phyloP scores from a whole-genome alignment of 2,888 invertebrate genomes.

The Andrena trimmerana region DNA sequence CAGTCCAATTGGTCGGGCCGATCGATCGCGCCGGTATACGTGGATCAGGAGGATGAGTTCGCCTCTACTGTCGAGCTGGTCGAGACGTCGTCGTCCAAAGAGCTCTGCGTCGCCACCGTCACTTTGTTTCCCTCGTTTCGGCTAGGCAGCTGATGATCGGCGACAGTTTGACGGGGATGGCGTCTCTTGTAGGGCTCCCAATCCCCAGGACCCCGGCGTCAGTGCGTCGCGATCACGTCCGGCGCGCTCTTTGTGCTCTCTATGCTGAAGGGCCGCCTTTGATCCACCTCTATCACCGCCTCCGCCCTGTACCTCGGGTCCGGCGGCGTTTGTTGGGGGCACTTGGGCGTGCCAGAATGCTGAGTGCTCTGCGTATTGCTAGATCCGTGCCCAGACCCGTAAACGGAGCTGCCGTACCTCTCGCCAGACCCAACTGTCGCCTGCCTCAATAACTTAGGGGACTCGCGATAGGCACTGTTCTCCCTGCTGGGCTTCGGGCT shows the following conservation, averaged over 20 bases:
- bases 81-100: constrained; percentile 80
- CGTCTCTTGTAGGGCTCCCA: constrained; percentile 88
- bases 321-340: constrained; percentile 51
- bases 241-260: constrained; percentile 96
- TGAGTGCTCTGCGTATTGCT: constrained; percentile 73
- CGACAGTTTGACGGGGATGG: constrained; percentile 85
- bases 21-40: constrained; percentile 62
- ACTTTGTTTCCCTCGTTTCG: constrained; percentile 61
- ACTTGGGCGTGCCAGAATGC: constrained; percentile 74
- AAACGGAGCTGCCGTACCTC: constrained; percentile 79
- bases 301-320: constrained; percentile 87
- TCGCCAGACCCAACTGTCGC: constrained; percentile 79
- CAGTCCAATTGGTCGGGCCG: constrained; percentile 37
- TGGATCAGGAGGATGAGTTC: constrained; percentile 80
- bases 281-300: constrained; percentile 88
- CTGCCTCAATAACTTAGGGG: constrained; percentile 67
- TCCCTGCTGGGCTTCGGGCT: constrained; percentile 75
- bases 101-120: constrained; percentile 80
- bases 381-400: constrained; percentile 74
- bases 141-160: constrained; percentile 32
- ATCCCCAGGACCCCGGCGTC: constrained; percentile 87
- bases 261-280: constrained; percentile 90
- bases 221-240: constrained; percentile 95
- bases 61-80: constrained; percentile 74
- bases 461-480: constrained; percentile 57